Conservation (phyloP, 2,113 vertebrate species). For the Leuciscus idus region DNA sequence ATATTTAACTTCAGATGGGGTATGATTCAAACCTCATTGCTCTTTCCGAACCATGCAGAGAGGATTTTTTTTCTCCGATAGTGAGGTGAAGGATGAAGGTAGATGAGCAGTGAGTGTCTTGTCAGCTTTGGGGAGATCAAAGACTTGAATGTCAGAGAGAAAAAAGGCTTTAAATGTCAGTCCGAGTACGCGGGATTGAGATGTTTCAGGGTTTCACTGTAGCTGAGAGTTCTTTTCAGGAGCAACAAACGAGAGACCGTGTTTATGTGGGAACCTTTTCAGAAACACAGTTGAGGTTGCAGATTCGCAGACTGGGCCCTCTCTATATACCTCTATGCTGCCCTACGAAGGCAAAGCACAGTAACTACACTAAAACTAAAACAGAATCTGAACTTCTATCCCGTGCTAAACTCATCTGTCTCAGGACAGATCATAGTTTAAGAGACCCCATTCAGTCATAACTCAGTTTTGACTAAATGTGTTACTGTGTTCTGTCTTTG, state of each 20-base stretch:
- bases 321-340: neutral
- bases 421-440: neutral
- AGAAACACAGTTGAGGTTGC: neutral
- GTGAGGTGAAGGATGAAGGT: conserved; percentile 35
- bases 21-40: conserved; percentile 49
- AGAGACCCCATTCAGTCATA: neutral
- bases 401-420: too few relatives aligned
- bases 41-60: conserved; percentile 31
- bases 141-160: conserved; percentile 51
- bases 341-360: neutral
- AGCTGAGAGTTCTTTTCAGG: neutral
- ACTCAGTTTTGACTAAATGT: neutral
- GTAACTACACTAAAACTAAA: neutral
- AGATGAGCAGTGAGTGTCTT: conserved; percentile 49
- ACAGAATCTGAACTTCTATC: too few relatives aligned
- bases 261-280: neutral
- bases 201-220: neutral
- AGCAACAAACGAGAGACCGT: conserved; percentile 13
- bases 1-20: conserved; percentile 46
- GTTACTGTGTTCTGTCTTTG: neutral
- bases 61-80: neutral
- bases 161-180: conserved; percentile 45
- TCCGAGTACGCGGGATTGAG: conserved; percentile 28
- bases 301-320: neutral
- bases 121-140: conserved; percentile 49